Evolutionary conservation across 2,888 invertebrate species (phyloP), one percentile per base, ranked within the genome.

Genomic region (Hoplodrina blanda): DNA sequence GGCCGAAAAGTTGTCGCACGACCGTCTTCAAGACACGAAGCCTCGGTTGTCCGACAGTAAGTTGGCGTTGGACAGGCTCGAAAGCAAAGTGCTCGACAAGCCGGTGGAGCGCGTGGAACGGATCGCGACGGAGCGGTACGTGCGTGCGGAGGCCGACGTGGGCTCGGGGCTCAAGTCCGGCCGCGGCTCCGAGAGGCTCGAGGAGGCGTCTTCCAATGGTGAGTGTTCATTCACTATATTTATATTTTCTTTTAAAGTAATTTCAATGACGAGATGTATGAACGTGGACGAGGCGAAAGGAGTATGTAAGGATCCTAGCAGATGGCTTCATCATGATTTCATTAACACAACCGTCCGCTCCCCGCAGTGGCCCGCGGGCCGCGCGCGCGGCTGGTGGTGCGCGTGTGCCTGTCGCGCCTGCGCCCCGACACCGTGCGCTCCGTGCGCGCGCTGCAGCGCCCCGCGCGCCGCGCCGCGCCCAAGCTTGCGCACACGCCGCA

Each of bases 111-210:
- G 89, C 62, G 73, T 87, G 17, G 81, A 79, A 41, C 69, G 85
- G 65, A 69, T 78, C 60, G 61, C 88, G 44, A 80, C 87, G 55
- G 89, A 91, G 77, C 80, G 90, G 76, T 95, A 90, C 76, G 91
- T 95, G 44, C 84, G 91, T 37, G 95, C 95, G 0, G 95, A 96
- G 76, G 95, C 95, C 8, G 95, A 95, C 53, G 95, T 95, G 19
- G 95, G 95, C 0, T 93, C 94, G 10, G 95, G 90, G 0, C 66
- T 92, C 44, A 94, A 94, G 76, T 85, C 91, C 15, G 92, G 90
- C 0, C 86, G 93, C 17, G 92, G 91, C 4, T 92, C 93, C 0
- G 94, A 94, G 79, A 83, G 94, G 50, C 86, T 92, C 0, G 93
- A 93, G 66, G 94, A 94, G 54, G 89, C 92, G 44, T 90, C 91